phyloP scores from a whole-genome alignment of 2,888 invertebrate species.

The Panopea generosa region DNA sequence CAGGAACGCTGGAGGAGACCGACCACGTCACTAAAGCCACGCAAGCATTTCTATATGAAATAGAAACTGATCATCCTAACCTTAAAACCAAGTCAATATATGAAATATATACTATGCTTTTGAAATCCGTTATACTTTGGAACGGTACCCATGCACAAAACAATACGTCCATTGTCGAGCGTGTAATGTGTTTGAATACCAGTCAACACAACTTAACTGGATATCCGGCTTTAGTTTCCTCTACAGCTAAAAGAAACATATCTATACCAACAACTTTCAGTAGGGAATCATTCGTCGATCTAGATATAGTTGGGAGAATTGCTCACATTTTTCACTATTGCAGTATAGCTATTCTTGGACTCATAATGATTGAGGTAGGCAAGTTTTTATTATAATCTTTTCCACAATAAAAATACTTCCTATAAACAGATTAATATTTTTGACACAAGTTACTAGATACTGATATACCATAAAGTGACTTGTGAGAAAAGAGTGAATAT shows the following conservation, averaged over 20 bases:
- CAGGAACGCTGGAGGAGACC: slow-evolving; percentile 73
- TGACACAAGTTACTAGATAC: too few relatives aligned
- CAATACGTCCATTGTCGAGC: background rate
- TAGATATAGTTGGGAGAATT: slow-evolving; percentile 66
- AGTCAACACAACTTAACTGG: background rate
- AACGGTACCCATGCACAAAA: background rate
- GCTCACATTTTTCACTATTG: slow-evolving; percentile 79
- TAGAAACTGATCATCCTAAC: slow-evolving; percentile 52
- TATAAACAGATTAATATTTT: too few relatives aligned
- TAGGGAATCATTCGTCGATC: slow-evolving; percentile 16
- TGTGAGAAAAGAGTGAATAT: too few relatives aligned
- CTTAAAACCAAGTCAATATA: slow-evolving; percentile 35
- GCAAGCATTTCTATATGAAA: slow-evolving; percentile 55
- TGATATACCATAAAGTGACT: too few relatives aligned
- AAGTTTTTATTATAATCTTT: background rate
- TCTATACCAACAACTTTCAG: background rate
- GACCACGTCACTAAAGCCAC: slow-evolving; percentile 64
- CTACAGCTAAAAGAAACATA: background rate
- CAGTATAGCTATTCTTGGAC: slow-evolving; percentile 75
- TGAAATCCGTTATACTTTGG: slow-evolving; percentile 60
- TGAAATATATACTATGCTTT: slow-evolving; percentile 60
- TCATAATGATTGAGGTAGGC: slow-evolving; percentile 76
- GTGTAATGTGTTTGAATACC: background rate
- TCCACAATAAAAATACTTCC: background rate
- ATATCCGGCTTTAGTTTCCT: background rate